A percentile compares a stretch with the other conserved stretches of the same genome.
Conservation (phyloP, 1,140 invertebrate species). For the Diploscapter pachys region DNA sequence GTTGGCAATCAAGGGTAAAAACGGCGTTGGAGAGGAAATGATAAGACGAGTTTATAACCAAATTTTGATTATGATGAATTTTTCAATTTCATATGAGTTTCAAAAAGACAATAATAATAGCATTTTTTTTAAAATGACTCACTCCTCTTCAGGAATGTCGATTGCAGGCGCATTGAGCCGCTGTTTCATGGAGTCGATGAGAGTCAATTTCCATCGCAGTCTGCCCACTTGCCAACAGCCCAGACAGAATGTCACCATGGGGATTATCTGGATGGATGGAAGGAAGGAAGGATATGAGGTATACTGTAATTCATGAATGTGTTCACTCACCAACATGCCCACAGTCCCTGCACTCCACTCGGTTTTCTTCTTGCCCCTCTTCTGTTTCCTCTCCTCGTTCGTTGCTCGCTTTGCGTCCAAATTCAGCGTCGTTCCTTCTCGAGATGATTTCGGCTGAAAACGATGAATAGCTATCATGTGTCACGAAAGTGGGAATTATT, state of each 20-base stretch:
- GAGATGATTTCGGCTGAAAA: too few species aligned
- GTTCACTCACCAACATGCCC: slow-evolving; percentile 29
- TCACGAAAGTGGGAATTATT: too few species aligned
- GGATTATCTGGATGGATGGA: slow-evolving; percentile 67
- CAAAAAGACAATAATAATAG: background rate
- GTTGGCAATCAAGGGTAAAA: background rate
- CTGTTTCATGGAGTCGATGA: slow-evolving; percentile 72
- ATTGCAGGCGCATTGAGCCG: slow-evolving; percentile 60
- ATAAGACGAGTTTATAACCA: background rate
- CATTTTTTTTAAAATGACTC: slow-evolving; percentile 58
- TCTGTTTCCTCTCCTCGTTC: background rate
- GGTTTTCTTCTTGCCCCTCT: slow-evolving; percentile 16
- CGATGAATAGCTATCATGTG: too few species aligned
- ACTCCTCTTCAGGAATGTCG: slow-evolving; percentile 60
- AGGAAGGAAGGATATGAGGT: too few species aligned
- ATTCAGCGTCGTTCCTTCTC: slow-evolving; percentile 7
- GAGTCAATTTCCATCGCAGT: slow-evolving; percentile 76
- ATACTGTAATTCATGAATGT: too few species aligned
- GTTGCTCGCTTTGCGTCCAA: slow-evolving; percentile 1
- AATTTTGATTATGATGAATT: slow-evolving; percentile 9
- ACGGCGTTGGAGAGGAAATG: background rate
- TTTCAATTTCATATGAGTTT: slow-evolving; percentile 17
- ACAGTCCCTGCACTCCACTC: slow-evolving; percentile 30
- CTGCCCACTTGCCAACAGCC: slow-evolving; percentile 85
- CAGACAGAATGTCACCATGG: slow-evolving; percentile 74